Percentiles rank a stretch among this genome's conserved stretches.
Conservation (phyloP, 2,888 invertebrate species). For the Plebejus argus region DNA sequence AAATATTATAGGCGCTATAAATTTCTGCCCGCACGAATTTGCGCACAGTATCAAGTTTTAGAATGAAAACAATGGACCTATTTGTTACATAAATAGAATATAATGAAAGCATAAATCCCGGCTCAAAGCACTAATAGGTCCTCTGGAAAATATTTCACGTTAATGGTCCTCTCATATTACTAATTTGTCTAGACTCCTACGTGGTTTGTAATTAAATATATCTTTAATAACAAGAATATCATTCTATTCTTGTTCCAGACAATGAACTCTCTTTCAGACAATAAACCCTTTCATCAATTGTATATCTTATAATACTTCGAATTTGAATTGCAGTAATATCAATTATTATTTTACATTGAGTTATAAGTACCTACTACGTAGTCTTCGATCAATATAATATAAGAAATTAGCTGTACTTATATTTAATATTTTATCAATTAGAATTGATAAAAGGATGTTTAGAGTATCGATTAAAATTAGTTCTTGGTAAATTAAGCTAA, state of each 20-base stretch:
- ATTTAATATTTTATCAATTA: no score
- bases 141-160: not conserved
- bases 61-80: not conserved
- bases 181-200: constrained; percentile 11
- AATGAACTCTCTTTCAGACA: not conserved
- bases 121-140: not conserved
- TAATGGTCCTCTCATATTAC: not conserved
- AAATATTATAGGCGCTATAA: no score
- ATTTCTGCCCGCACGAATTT: not conserved
- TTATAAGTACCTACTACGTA: no score
- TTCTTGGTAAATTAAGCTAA: no score
- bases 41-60: not conserved
- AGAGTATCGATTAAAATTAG: no score
- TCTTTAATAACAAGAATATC: not conserved
- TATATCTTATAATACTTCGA: not conserved
- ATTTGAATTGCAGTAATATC: not conserved
- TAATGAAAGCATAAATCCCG: not conserved
- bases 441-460: no score
- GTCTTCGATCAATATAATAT: no score
- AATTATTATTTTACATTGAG: not conserved
- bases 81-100: not conserved
- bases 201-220: not conserved
- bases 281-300: not conserved
- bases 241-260: not conserved
- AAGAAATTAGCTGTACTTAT: no score